A percentile compares a stretch with the other conserved stretches of the same genome.
These are phyloP conservation scores for Heliconius congener DNA, from an alignment of 1,140 invertebrate genomes.

Conservation along the genomic window DNA sequence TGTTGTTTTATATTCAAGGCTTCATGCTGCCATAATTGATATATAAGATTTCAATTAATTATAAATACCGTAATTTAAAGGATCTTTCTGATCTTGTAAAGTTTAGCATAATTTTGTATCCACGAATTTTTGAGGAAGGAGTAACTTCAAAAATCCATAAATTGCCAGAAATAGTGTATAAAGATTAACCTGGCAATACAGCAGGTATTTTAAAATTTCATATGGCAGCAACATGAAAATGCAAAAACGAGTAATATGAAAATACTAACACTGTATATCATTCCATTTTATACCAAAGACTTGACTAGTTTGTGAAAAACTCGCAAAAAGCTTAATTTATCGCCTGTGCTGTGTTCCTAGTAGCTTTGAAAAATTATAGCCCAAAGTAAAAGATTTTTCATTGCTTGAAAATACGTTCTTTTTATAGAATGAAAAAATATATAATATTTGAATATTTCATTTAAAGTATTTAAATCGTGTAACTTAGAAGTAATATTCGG, in stretches of 20 bases:
- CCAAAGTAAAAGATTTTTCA: background rate
- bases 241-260: background rate
- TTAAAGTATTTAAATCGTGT: no score
- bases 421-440: no score
- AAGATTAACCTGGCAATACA: background rate
- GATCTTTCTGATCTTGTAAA: conserved; percentile 19
- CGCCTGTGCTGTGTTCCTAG: background rate
- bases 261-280: conserved; percentile 1
- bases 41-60: conserved; percentile 30
- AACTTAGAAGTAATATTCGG: no score
- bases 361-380: background rate
- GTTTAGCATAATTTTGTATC: conserved; percentile 25
- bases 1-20: no score
- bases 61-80: conserved; percentile 18
- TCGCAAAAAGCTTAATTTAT: background rate
- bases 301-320: conserved; percentile 12
- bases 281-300: conserved; percentile 3
- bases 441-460: no score
- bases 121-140: background rate
- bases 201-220: background rate
- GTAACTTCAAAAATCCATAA: background rate
- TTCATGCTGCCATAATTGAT: conserved; percentile 13
- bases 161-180: background rate
- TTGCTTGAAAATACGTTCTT: background rate
- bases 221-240: background rate